phyloP scores from a whole-genome alignment of 2,888 invertebrate genomes.

The Drosophila austrosaltans region DNA sequence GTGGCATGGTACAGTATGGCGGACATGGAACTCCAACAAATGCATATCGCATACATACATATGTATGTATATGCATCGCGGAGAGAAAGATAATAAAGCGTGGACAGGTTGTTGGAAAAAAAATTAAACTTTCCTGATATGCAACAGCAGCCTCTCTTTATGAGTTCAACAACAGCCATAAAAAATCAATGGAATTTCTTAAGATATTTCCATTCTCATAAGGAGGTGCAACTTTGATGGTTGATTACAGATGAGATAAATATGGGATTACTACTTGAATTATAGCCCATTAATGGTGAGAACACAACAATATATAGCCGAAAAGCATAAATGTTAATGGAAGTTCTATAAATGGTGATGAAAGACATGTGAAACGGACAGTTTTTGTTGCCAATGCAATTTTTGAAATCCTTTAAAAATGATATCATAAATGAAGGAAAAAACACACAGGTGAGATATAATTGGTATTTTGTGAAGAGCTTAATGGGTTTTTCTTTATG shows the following conservation, averaged over 20 bases:
- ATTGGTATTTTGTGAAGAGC: too few relatives aligned
- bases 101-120: constrained; percentile 55
- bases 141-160: constrained; percentile 24
- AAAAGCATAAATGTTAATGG: constrained; percentile 1
- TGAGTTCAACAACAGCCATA: constrained; percentile 51
- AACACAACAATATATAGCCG: neutral
- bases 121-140: constrained; percentile 22
- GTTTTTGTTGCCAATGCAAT: too few relatives aligned
- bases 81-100: constrained; percentile 57
- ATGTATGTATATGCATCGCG: constrained; percentile 1
- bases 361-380: neutral
- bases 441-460: too few relatives aligned
- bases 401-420: too few relatives aligned
- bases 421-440: too few relatives aligned
- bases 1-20: constrained; percentile 46
- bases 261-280: constrained; percentile 25
- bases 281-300: constrained; percentile 37
- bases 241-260: constrained; percentile 36
- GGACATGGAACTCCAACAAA: neutral
- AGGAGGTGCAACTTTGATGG: constrained; percentile 45
- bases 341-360: neutral
- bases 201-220: constrained; percentile 48
- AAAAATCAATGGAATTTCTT: constrained; percentile 61
- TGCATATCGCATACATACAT: neutral
- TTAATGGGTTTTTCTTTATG: too few relatives aligned